Percentiles rank a stretch among this genome's conserved stretches.
Evolutionary conservation across 2,113 vertebrate species (phyloP).

Genomic region (Periophthalmodon schlosseri): DNA sequence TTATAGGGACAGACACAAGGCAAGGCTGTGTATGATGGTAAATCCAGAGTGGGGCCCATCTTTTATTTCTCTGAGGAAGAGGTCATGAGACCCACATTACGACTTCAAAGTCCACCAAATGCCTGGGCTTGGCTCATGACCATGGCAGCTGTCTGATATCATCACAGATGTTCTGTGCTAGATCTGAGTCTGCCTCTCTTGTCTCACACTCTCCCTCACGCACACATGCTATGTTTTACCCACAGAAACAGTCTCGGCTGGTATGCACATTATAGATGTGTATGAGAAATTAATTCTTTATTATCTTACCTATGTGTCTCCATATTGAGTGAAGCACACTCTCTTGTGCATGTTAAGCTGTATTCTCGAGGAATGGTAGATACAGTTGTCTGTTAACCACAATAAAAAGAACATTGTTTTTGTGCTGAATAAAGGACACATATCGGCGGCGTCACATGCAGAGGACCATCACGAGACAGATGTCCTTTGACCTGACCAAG

Average conservation of each 20-base stretch:
- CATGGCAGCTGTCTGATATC: conserved; percentile 59
- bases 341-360: neutral
- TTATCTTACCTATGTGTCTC: neutral
- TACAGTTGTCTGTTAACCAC: neutral
- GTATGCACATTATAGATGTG: neutral
- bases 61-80: conserved; percentile 51
- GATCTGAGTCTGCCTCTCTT: conserved; percentile 66
- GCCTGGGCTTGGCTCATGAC: conserved; percentile 67
- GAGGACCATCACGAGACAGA: conserved; percentile 90
- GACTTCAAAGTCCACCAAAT: conserved; percentile 75
- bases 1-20: neutral
- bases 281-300: neutral
- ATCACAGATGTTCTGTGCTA: conserved; percentile 65
- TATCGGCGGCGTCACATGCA: conserved; percentile 95
- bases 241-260: neutral
- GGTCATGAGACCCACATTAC: conserved; percentile 71
- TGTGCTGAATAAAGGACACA: conserved; percentile 82
- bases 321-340: neutral
- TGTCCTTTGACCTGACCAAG: conserved; percentile 98
- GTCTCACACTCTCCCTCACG: conserved; percentile 8
- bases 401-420: neutral
- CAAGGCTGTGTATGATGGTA: conserved; percentile 19
- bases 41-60: conserved; percentile 54
- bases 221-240: conserved; percentile 26
- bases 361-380: neutral